A percentile compares a stretch with the other conserved stretches of the same genome.
These are phyloP conservation scores for Lithophane semibrunnea DNA, from an alignment of 2,888 invertebrate genomes.

Conservation along the genomic window DNA sequence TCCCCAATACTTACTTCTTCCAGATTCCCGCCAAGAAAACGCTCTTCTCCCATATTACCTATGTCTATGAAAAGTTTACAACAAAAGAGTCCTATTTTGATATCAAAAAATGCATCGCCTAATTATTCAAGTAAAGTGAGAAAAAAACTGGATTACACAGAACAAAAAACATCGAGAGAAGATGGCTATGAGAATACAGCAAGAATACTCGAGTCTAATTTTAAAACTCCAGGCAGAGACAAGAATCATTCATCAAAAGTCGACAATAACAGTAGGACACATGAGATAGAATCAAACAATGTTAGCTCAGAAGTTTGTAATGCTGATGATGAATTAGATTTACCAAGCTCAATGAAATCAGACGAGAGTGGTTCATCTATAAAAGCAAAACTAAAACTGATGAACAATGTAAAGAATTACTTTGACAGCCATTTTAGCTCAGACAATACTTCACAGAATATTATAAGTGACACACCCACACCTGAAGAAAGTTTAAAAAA, in stretches of 20 bases:
- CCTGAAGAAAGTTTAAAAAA: slow-evolving; percentile 75
- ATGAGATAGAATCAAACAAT: neutral
- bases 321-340: neutral
- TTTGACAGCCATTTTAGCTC: slow-evolving; percentile 83
- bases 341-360: slow-evolving; percentile 13
- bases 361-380: slow-evolving; percentile 37
- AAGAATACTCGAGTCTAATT: neutral
- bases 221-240: slow-evolving; percentile 15
- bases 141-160: slow-evolving; percentile 75
- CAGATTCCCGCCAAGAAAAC: slow-evolving; percentile 49
- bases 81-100: slow-evolving; percentile 79
- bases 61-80: slow-evolving; percentile 45
- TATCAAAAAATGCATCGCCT: slow-evolving; percentile 70
- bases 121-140: slow-evolving; percentile 69
- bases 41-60: slow-evolving; percentile 73
- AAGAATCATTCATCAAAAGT: neutral
- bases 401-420: slow-evolving; percentile 78
- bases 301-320: neutral
- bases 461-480: slow-evolving; percentile 77
- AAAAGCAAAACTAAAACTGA: slow-evolving; percentile 63
- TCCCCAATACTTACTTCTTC: slow-evolving; percentile 72
- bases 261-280: neutral
- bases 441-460: slow-evolving; percentile 77
- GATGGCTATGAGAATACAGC: neutral
- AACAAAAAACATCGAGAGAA: slow-evolving; percentile 19